Base-by-base conservation (phyloP, 2,888 invertebrate genomes). In the Dasypogon diadema region DNA sequence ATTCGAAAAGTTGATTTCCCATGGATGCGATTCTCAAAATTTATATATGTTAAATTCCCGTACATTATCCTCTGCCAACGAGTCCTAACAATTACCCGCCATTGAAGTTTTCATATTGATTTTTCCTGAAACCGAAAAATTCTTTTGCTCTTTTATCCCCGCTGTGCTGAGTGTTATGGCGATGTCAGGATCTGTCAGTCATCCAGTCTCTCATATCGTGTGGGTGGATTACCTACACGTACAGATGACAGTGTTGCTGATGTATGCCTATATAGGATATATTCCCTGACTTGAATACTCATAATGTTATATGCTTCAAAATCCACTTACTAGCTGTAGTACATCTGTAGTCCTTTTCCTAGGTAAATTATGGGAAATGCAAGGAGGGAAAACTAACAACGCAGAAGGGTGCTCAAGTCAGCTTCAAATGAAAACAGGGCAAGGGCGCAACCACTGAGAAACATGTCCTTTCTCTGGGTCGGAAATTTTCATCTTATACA, bases 341-440 rank as follows among this genome's bases (percentile, higher is more conserved):
- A 65, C 65, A 46, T 65, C 65, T 48, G 21, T 46, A 22, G 24
- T 42, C 48, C 65, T 65, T 48, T 65, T 46, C 8, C 22, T 46
- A 65, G 46, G 65, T 65, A 65, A 65, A 65, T 65, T 65, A 65
- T 48, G 46, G 46, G 24, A 21, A 51, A 51, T 16, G 51, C 37
- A 65, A 48, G 24, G 65, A 24, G 48, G 65, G 65, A 48, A 26
- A 65, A 65, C 65, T 42, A 65, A 65, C 65, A 65, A 46, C 65
- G 46, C 65, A 4, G 46, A 65, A 65, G 65, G 42, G 65, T 48
- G 16, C 48, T 65, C 48, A 46, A 65, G 65, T 46, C 48, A 37
- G 22, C 48, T 46, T 46, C 24, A 65, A 65, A 42, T 46, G 65
- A 65, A 60, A 65, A 65, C 65, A 48, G 65, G 48, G 65, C 48